Evolutionary conservation across 2,797 vertebrate genomes (phyloP).

Genomic region (Alauda arvensis): DNA sequence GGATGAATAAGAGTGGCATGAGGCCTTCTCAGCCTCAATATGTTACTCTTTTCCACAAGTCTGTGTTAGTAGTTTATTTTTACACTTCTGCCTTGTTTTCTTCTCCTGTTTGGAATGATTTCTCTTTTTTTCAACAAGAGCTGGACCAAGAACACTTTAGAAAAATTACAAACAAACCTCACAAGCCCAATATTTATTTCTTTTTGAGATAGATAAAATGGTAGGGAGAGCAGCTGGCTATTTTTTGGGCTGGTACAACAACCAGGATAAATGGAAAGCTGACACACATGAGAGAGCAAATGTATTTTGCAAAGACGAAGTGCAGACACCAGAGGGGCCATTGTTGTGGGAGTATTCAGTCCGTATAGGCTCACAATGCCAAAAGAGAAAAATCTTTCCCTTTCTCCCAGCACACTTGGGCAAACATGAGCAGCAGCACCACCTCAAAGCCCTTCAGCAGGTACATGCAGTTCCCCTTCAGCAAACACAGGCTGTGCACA

Average conservation of each 20-base stretch:
- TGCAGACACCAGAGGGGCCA: not conserved
- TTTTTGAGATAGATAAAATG: not conserved
- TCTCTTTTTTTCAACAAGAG: not conserved
- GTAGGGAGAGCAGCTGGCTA: not conserved
- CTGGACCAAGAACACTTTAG: not conserved
- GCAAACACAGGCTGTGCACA: not conserved
- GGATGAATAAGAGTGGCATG: accelerated
- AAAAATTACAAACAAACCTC: not conserved
- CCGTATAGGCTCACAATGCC: not conserved
- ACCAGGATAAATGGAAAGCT: not conserved
- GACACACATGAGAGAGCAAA: not conserved
- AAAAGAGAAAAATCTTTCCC: not conserved
- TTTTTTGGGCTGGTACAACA: not conserved
- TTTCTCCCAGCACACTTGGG: not conserved
- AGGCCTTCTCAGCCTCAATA: not conserved
- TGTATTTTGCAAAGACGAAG: not conserved
- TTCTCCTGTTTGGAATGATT: not conserved
- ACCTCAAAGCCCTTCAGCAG: not conserved
- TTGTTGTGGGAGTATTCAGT: too few species aligned
- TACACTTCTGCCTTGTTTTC: not conserved
- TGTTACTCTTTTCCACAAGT: not conserved
- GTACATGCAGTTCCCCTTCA: not conserved
- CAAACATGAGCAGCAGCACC: not conserved
- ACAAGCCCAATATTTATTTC: not conserved
- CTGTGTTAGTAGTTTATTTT: not conserved